Percentiles rank a stretch among this genome's conserved stretches.
These are phyloP conservation scores for Leptopilina myrica DNA, from an alignment of 2,888 invertebrate species.

Conservation along the genomic window DNA sequence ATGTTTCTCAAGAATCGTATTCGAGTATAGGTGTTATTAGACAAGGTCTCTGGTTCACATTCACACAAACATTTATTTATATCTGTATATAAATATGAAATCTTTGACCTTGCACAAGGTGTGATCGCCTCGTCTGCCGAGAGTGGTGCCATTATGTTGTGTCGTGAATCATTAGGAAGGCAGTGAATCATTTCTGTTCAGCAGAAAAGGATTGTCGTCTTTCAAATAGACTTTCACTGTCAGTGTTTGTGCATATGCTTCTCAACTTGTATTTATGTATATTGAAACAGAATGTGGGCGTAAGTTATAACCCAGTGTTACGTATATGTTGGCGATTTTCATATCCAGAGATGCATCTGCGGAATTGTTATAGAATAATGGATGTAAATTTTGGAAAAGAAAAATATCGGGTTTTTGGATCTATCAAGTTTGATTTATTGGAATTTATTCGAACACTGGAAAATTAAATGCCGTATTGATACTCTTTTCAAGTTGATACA, in stretches of 20 bases:
- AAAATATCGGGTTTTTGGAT: no score
- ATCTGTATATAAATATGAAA: background rate
- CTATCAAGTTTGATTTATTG: no score
- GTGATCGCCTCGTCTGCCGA: background rate
- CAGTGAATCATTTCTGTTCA: slow-evolving; percentile 52
- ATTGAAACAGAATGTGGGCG: slow-evolving; percentile 17
- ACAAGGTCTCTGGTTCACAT: background rate
- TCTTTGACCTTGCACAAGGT: slow-evolving; percentile 26
- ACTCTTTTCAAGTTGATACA: no score
- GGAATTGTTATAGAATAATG: background rate
- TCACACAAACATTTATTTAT: background rate
- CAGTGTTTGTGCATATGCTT: slow-evolving; percentile 31
- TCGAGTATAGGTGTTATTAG: background rate
- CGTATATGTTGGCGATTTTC: background rate
- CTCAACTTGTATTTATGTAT: background rate
- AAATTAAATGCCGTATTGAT: no score
- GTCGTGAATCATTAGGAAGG: slow-evolving; percentile 55
- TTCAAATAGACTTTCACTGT: slow-evolving; percentile 28
- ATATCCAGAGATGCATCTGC: background rate
- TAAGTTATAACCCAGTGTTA: slow-evolving; percentile 11
- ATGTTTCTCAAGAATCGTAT: slow-evolving; percentile 5
- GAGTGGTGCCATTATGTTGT: slow-evolving; percentile 35
- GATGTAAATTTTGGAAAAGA: no score
- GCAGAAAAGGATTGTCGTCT: slow-evolving; percentile 24
- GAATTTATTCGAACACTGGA: no score